Conservation (phyloP, 2,888 invertebrate species). For the Leucophenga maculata region DNA sequence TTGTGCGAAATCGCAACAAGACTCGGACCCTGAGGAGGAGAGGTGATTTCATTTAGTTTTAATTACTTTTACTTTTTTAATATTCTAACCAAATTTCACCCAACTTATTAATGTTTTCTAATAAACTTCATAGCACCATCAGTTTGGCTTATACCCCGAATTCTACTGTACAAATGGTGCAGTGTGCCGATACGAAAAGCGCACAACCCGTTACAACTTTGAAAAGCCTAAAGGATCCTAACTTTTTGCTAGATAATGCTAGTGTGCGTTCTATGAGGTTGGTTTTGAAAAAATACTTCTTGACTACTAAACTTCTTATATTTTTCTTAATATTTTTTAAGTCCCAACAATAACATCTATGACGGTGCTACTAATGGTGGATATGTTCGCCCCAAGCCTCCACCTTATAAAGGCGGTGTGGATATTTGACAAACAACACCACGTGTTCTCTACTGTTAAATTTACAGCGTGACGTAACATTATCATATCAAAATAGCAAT, state of each 20-base stretch:
- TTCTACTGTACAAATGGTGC: conserved; percentile 77
- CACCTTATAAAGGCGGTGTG: conserved; percentile 70
- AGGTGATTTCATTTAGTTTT: conserved; percentile 51
- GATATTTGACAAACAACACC: conserved; percentile 72
- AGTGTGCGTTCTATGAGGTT: conserved; percentile 71
- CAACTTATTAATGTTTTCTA: background rate
- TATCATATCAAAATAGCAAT: background rate
- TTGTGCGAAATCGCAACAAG: conserved; percentile 46
- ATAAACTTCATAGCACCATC: conserved; percentile 44
- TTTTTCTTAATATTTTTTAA: conserved; percentile 54
- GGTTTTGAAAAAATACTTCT: background rate
- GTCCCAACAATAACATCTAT: conserved; percentile 76
- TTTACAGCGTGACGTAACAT: background rate
- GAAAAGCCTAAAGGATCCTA: conserved; percentile 75
- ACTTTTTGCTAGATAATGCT: conserved; percentile 69
- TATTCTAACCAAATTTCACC: background rate
- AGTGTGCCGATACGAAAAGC: conserved; percentile 74
- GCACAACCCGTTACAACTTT: conserved; percentile 76
- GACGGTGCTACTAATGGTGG: conserved; percentile 73
- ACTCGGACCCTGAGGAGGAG: conserved; percentile 44
- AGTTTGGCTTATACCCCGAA: conserved; percentile 65
- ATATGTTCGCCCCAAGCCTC: conserved; percentile 71
- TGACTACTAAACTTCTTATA: background rate
- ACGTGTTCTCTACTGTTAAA: conserved; percentile 71
- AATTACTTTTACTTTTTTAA: background rate